Base-by-base conservation (phyloP, 2,888 invertebrate species). In the Macaria notata region DNA sequence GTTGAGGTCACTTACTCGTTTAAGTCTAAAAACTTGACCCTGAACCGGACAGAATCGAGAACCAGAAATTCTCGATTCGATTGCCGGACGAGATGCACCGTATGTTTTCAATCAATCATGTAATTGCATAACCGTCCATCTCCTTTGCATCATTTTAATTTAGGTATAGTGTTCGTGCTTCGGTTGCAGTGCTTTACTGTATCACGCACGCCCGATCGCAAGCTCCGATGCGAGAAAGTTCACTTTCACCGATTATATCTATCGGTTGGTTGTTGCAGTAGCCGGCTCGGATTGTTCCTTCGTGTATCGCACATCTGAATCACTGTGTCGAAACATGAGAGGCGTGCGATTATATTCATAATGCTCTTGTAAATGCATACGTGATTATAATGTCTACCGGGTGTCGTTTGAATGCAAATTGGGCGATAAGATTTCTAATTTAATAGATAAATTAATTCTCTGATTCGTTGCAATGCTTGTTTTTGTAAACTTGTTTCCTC, bases 151-250 rank as follows among this genome's bases (percentile, higher is more conserved):
- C 55, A 60, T 58, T 49, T 45, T 33, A 43, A 54, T 46, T 43
- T 19, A 50, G 44, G 9, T 5, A 33, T 42, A 36, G 38, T 46
- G 44, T 62, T 48, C 57, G 49, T 64, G 63, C 61, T 63, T 68
- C 53, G 49, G 58, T 62, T 62, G 61, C 64, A 54, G 55, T 54
- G 60, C 56, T 55, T 62, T 64, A 59, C 53, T 52, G 57, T 56
- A 69, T 62, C 66, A 62, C 64, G 67, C 65, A 66, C 68, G 68
- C 68, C 72, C 66, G 66, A 76, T 71, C 79, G 72, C 46, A 64
- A 71, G 75, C 72, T 76, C 66, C 65, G 62, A 65, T 70, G 72
- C 72, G 82, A 81, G 88, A 87, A 87, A 88, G 86, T 79, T 65
- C 57, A 84, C 86, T 88, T 87, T 87, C 86, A 80, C 83, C 71